phyloP scores from a whole-genome alignment of 2,797 vertebrate species.

The Lycodopsis pacificus region DNA sequence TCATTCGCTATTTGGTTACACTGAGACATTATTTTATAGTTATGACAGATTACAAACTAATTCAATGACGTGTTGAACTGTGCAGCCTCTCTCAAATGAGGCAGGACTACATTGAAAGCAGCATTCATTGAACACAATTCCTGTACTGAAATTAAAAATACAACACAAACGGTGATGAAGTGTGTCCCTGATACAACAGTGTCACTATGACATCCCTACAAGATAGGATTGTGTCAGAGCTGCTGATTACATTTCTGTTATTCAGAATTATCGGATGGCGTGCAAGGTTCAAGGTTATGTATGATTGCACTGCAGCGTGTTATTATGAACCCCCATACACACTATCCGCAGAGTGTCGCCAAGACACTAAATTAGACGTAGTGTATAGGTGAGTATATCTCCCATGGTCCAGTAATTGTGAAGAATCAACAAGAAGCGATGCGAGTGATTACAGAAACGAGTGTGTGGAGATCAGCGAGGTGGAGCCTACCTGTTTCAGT shows the following conservation, averaged over 20 bases:
- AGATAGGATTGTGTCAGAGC: not conserved
- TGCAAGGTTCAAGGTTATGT: not conserved
- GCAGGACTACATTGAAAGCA: not conserved
- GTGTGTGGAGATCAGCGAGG: not conserved
- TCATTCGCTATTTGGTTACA: not conserved
- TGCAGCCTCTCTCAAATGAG: not conserved
- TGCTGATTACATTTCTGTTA: not conserved
- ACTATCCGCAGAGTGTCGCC: not conserved
- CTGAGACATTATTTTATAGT: not conserved
- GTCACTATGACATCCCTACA: not conserved
- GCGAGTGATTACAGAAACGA: not conserved
- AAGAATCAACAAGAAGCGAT: not conserved
- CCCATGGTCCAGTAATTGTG: not conserved
- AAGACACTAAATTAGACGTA: not conserved
- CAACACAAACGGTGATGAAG: not conserved
- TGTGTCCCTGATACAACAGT: not conserved
- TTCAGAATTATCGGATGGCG: not conserved
- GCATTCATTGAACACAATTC: not conserved
- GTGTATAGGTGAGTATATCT: not conserved
- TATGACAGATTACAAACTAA: not conserved
- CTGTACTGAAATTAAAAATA: too few species aligned
- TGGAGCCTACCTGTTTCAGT: slow-evolving; percentile 91
- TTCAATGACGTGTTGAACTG: not conserved
- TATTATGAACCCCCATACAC: not conserved
- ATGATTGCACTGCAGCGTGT: not conserved